Base-by-base conservation (phyloP, 2,888 invertebrate species). In the Encarsia formosa region DNA sequence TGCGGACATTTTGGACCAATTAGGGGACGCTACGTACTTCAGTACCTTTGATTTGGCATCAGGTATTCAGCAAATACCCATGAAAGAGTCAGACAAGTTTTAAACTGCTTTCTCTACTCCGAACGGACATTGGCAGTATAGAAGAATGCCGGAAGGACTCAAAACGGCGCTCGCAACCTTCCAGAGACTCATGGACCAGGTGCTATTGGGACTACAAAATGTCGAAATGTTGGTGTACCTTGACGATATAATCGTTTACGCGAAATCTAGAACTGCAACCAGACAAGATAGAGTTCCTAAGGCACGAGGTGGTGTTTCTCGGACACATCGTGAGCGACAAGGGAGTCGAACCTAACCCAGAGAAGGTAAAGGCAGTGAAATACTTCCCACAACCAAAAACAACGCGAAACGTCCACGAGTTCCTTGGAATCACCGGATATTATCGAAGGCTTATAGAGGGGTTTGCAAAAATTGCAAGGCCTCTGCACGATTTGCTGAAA, bases 81-180 rank as follows among this genome's bases (percentile, higher is more conserved):
- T 74, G 43, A 50, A 55, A 1, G 50, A 58, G 23, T 54, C 59
- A 11, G 65, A 66, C 48, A 45, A 58, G 6, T 52, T 57, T 2
- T 69, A 71, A 52, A 70, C 68, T 0, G 69, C 65, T 3, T 67
- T 71, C 37, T 63, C 59, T 4, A 70, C 65, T 5, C 60, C 62
- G 1, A 58, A 56, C 22, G 63, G 65, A 4, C 60, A 67, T 44
- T 69, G 39, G 39, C 18, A 39, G 15, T 39, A 18, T 20, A 39
- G 6, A 11, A 19, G 39, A 39, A 20, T 16, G 6, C 20, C 39
- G 8, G 13, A 18, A 11, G 39, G 39, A 5, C 23, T 39, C 9
- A 8, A 15, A 13, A 39, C 19, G 8, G 15, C 18, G 5, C 39
- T 20, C 19, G 11, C 18, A 19, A 6, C 15, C 5, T 39, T 39